Conservation (phyloP, 1,140 invertebrate species). For the Apis laboriosa region DNA sequence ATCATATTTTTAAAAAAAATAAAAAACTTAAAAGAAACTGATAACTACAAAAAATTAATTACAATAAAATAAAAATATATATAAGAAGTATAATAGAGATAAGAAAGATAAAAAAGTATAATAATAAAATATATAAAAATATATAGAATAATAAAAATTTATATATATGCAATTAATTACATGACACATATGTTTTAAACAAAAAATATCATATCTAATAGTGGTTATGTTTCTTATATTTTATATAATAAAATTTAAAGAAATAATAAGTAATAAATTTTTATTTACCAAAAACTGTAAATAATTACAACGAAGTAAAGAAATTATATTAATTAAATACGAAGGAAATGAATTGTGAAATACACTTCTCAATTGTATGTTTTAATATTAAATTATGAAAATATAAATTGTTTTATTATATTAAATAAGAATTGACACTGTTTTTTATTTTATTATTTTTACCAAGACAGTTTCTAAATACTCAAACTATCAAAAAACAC, state of each 20-base stretch:
- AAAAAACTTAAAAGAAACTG: neutral
- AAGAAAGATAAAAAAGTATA: too few species aligned
- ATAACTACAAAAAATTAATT: too few species aligned
- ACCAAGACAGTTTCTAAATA: neutral
- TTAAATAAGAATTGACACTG: neutral
- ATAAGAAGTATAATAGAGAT: too few species aligned
- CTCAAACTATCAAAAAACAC: neutral
- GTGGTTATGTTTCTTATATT: neutral
- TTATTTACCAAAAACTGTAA: neutral
- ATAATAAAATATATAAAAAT: too few species aligned
- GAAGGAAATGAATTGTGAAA: neutral
- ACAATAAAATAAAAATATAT: too few species aligned
- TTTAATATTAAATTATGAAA: neutral
- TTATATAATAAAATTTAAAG: neutral
- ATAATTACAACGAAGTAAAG: neutral
- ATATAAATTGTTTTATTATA: neutral
- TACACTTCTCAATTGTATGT: too few species aligned
- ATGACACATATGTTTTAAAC: neutral
- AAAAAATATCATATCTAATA: neutral
- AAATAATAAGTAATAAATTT: neutral
- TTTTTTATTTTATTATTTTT: neutral
- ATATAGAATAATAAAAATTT: neutral
- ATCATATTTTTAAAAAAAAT: neutral
- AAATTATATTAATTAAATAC: neutral
- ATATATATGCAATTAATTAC: neutral